Base-by-base conservation (phyloP, 1,140 invertebrate genomes). In the Pseudachorutes palmiensis region DNA sequence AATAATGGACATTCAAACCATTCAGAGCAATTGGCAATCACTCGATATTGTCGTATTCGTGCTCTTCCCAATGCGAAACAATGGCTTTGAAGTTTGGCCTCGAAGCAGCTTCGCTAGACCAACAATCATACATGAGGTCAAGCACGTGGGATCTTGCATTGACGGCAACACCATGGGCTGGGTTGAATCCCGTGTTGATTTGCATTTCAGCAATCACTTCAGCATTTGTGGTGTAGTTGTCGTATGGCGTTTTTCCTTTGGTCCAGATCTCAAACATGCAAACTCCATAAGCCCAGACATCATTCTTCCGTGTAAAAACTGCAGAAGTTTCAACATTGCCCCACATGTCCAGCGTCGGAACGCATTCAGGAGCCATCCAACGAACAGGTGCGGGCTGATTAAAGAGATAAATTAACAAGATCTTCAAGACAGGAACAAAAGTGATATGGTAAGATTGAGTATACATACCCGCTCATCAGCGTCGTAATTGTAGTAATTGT, bases 241-340 rank as follows among this genome's bases (percentile, higher is more conserved):
- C 28, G 58, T 28, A 61, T 12, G 58, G 58, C 29, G 31, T 33
- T 33, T 14, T 31, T 5, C 58, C 58, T 30, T 22, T 16, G 5
- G 58, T 31, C 58, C 58, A 61, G 9, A 61, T 61, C 29, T 55
- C 51, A 55, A 55, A 55, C 5, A 55, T 5, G 14, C 9, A 9
- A 33, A 61, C 58, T 26, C 58, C 58, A 61, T 61, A 61, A 12
- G 58, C 58, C 58, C 58, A 61, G 24, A 55, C 24, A 22, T 55
- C 58, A 30, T 61, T 61, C 22, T 61, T 61, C 3, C 58, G 58
- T 9, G 58, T 61, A 33, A 61, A 61, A 14, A 12, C 24, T 14
- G 58, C 16, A 16, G 12, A 5, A 26, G 12, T 12, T 5, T 9
- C 5, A 5, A 26, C 9, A 26, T 55, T 22, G 5, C 24, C 12